These are phyloP conservation scores for Platysteira castanea DNA, from an alignment of 2,113 vertebrate species.

Conservation along the genomic window DNA sequence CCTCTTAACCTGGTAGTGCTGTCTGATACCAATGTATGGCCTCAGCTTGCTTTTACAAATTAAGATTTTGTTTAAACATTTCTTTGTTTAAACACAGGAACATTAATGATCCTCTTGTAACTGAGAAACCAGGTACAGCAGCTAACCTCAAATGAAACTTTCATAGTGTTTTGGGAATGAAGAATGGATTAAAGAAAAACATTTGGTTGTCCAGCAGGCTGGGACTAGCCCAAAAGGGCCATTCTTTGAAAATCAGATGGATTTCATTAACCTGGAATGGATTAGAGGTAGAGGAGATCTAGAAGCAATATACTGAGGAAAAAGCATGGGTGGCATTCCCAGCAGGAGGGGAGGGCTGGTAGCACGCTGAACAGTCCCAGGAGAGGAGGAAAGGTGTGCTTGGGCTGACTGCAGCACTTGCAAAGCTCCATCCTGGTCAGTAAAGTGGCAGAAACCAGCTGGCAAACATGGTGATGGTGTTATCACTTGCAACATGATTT, in stretches of 20 bases:
- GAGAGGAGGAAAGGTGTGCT: background rate
- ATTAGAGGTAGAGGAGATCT: background rate
- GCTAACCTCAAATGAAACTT: background rate
- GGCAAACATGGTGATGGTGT: background rate
- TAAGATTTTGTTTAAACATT: background rate
- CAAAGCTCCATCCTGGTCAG: background rate
- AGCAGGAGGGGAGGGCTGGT: background rate
- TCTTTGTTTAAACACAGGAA: background rate
- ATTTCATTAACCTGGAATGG: background rate
- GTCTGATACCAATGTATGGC: background rate
- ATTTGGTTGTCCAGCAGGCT: background rate
- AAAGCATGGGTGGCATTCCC: background rate
- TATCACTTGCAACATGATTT: background rate
- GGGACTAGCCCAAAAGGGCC: background rate
- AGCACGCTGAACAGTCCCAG: rapidly evolving
- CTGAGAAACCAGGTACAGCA: background rate
- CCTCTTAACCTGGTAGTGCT: background rate
- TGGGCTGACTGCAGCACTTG: background rate
- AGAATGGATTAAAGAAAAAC: background rate
- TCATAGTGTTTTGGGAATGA: background rate
- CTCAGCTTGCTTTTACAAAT: background rate
- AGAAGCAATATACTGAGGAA: background rate
- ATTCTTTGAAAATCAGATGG: background rate
- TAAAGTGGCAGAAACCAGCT: background rate
- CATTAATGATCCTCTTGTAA: background rate